Conservation (phyloP, 2,113 vertebrate genomes). For the Petrocephalus microphthalmus region DNA sequence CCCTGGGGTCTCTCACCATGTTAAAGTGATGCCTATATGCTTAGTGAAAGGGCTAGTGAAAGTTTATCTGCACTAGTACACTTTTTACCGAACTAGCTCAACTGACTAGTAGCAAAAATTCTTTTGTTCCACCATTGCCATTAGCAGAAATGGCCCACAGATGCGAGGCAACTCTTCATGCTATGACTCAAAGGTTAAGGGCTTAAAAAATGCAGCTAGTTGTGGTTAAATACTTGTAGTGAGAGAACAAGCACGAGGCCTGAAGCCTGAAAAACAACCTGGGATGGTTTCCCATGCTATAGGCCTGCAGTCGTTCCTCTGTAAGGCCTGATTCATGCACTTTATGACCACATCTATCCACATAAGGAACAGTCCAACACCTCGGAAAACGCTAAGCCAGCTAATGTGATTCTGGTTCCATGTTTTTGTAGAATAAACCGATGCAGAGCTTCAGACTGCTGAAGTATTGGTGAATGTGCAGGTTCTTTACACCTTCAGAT, state of each 20-base stretch:
- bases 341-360: not conserved
- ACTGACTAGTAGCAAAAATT: not conserved
- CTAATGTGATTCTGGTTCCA: not conserved
- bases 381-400: not conserved
- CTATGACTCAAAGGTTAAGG: not conserved
- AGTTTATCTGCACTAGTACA: not conserved
- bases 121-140: not conserved
- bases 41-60: not conserved
- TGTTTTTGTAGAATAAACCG: not conserved
- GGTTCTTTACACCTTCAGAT: not conserved
- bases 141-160: not conserved
- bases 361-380: not conserved
- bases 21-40: not conserved
- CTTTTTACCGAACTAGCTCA: not conserved
- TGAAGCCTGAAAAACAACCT: not conserved
- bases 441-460: not conserved
- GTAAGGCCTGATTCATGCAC: not conserved
- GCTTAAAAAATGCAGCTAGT: not conserved
- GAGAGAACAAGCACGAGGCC: not conserved
- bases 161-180: not conserved
- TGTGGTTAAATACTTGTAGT: not conserved
- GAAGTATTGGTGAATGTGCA: not conserved
- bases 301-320: not conserved
- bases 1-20: not conserved
- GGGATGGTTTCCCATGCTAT: not conserved